A percentile compares a stretch with the other conserved stretches of the same genome.
These are phyloP conservation scores for Drosophila seguyi DNA, from an alignment of 1,140 invertebrate genomes.

Conservation along the genomic window DNA sequence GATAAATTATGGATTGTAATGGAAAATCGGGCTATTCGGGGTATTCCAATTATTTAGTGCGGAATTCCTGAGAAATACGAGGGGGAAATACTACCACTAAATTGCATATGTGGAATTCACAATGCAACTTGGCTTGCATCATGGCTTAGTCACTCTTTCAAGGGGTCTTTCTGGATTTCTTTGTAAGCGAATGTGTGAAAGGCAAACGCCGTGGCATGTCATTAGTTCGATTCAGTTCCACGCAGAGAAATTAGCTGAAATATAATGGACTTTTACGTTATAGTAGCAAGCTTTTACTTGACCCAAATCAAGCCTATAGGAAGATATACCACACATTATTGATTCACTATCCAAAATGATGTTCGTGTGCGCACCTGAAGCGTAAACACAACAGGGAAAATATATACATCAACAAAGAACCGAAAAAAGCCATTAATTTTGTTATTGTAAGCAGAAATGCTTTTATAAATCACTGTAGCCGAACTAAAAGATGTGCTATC, in stretches of 20 bases:
- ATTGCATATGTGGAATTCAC: constrained; percentile 38
- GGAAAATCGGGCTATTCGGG: constrained; percentile 23
- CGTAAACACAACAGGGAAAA: constrained; percentile 30
- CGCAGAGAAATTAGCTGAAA: constrained; percentile 39
- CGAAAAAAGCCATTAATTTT: constrained; percentile 70
- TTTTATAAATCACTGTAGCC: constrained; percentile 34
- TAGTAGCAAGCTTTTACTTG: constrained; percentile 24
- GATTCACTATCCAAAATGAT: constrained; percentile 42
- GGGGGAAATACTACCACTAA: constrained; percentile 28
- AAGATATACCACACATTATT: constrained; percentile 44
- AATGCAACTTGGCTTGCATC: constrained; percentile 39
- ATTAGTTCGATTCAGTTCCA: constrained; percentile 30
- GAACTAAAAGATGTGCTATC: constrained; percentile 37
- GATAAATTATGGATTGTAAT: constrained; percentile 35
- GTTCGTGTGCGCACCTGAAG: constrained; percentile 33
- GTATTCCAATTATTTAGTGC: constrained; percentile 27
- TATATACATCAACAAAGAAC: constrained; percentile 26
- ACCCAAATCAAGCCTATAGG: constrained; percentile 31
- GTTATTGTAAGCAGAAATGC: constrained; percentile 49
- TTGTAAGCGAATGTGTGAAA: constrained; percentile 51
- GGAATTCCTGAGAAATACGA: constrained; percentile 28
- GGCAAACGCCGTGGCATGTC: constrained; percentile 41
- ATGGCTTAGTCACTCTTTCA: constrained; percentile 46
- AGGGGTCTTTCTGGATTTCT: constrained; percentile 9
- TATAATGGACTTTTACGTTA: constrained; percentile 25